Evolutionary conservation across 2,113 vertebrate genomes (phyloP).

Genomic region (Sinocyclocheilus maitianheensis): DNA sequence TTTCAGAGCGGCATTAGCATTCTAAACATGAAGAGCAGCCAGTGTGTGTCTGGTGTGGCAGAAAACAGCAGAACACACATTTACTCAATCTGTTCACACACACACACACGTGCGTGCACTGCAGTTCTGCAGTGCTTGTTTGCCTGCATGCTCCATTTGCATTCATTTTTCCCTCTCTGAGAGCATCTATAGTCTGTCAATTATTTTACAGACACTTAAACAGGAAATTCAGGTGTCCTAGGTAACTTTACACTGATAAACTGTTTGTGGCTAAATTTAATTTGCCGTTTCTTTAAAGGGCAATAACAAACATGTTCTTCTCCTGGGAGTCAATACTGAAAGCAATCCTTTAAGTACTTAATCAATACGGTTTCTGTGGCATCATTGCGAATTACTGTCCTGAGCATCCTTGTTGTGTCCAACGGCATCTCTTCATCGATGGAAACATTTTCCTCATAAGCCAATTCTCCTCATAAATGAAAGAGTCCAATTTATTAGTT

Average conservation of each 20-base stretch:
- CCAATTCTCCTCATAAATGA: too few species aligned
- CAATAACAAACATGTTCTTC: background rate
- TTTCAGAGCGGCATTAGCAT: constrained; percentile 75
- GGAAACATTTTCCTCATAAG: too few species aligned
- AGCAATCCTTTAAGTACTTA: background rate
- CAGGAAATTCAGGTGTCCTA: background rate
- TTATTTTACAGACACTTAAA: constrained; percentile 58
- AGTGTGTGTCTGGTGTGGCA: constrained; percentile 62
- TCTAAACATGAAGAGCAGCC: constrained; percentile 67
- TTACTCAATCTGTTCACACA: constrained; percentile 47
- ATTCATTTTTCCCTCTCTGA: constrained; percentile 13
- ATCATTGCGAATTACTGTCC: background rate
- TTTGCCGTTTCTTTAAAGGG: too few species aligned
- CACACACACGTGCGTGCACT: background rate
- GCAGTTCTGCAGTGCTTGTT: constrained; percentile 32
- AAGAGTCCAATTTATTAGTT: background rate
- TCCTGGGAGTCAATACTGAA: background rate
- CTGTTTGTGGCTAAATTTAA: too few species aligned
- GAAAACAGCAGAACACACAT: constrained; percentile 46
- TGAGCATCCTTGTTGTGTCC: background rate
- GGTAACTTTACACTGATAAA: background rate
- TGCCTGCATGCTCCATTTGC: constrained; percentile 20
- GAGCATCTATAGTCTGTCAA: constrained; percentile 59
- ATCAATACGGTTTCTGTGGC: constrained; percentile 9
- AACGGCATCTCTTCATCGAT: background rate